phyloP scores from a whole-genome alignment of 2,113 vertebrate species.

The Ailurus styani region DNA sequence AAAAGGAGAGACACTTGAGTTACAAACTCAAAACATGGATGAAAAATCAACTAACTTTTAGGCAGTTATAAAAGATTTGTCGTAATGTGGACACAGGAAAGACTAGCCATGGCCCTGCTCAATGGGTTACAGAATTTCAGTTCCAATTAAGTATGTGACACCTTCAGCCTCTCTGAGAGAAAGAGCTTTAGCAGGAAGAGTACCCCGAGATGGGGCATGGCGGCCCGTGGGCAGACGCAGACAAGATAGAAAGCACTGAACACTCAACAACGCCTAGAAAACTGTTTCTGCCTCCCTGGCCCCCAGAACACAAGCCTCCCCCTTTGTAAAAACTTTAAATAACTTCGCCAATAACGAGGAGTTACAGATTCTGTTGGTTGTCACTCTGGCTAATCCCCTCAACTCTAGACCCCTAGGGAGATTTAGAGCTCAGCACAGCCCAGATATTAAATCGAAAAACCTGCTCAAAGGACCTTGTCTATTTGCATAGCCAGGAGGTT shows the following conservation, averaged over 20 bases:
- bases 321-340: not conserved
- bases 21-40: not conserved
- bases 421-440: not conserved
- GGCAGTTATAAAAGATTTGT: not conserved
- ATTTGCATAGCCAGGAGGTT: not conserved
- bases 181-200: not conserved
- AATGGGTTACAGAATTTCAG: not conserved
- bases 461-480: not conserved
- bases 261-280: not conserved
- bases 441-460: not conserved
- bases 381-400: not conserved
- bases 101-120: not conserved
- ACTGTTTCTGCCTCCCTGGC: not conserved
- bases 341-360: not conserved
- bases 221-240: not conserved
- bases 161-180: not conserved
- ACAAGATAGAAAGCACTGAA: not conserved
- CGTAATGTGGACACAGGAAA: not conserved
- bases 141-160: not conserved
- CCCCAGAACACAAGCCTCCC: not conserved
- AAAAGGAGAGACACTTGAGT: not conserved
- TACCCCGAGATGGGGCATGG: not conserved
- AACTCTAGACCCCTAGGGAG: too few species aligned
- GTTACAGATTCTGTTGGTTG: not conserved
- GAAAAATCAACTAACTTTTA: not conserved